Base-by-base conservation (phyloP, 1,140 invertebrate genomes). In the Trichoplusia ni region DNA sequence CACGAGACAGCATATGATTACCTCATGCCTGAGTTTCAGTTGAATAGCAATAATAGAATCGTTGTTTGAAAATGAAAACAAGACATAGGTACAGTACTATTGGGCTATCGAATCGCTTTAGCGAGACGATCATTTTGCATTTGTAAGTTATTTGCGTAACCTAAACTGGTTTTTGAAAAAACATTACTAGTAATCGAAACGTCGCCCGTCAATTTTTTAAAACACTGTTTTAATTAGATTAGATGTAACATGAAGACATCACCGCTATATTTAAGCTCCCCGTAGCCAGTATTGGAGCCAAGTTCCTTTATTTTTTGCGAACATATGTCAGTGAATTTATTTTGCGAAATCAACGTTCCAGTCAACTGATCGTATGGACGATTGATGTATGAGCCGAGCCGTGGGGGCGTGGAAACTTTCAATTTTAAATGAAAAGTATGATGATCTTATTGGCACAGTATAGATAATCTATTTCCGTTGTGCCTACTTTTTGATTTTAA, bases 291-390 rank as follows among this genome's bases (percentile, higher is more conserved):
- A 21, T 18, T 1, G 19, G n/a, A 29, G 44, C 13, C 23, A 47
- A 47, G 11, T 29, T 16, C 44, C 23, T 9, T 6, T n/a, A n/a
- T 14, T 47, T 47, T 47, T 47, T 29, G 42, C 23, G 14, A 47
- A 47, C 23, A 14, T 38, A 13, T 11, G 14, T n/a, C n/a, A 33
- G n/a, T 33, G n/a, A 47, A 21, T 47, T 47, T 47, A 47, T 47
- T 47, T 47, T 47, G 1, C 29, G 6, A 47, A 16, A 47, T 27
- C 44, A 11, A 2, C 13, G 21, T 7, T 29, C 25, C 21, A 23
- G 29, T 47, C 25, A 25, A 8, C 19, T 9, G 29, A 33, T 33
- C 29, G 29, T 33, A 33, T n/a, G 29, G 11, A 9, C 4, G 19
- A 11, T 21, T 6, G 44, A 29, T 27, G 23, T 23, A 29, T 11